These are phyloP conservation scores for Pilophorus perplexus DNA, from an alignment of 2,888 invertebrate genomes.

Conservation along the genomic window DNA sequence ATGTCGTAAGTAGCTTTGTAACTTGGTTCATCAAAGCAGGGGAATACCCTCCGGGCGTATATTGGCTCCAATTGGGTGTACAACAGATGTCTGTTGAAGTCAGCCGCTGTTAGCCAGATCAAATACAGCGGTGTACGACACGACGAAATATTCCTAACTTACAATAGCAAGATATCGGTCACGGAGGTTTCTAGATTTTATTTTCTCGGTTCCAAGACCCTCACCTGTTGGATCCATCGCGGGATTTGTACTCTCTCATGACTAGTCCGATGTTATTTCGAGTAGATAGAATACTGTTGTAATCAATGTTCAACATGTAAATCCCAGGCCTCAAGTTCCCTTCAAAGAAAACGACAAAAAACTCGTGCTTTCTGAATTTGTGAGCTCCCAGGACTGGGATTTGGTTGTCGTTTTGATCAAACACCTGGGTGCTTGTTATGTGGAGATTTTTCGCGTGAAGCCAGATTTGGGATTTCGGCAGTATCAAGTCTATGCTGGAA, in stretches of 20 bases:
- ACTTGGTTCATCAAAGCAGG: slow-evolving; percentile 31
- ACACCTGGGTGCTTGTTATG: slow-evolving; percentile 28
- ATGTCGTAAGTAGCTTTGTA: slow-evolving; percentile 36
- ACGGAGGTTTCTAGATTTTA: too few relatives aligned
- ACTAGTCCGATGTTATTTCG: background rate
- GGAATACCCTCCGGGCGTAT: slow-evolving; percentile 34
- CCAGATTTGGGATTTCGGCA: slow-evolving; percentile 19
- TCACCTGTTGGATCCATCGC: slow-evolving; percentile 3
- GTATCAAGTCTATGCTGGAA: slow-evolving; percentile 4
- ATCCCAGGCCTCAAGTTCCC: slow-evolving; percentile 17
- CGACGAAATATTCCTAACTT: background rate
- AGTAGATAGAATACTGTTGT: slow-evolving; percentile 3
- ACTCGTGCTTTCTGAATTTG: slow-evolving; percentile 19
- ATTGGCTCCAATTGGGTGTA: slow-evolving; percentile 21
- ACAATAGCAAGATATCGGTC: background rate
- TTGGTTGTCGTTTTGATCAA: slow-evolving; percentile 4
- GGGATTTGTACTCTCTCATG: background rate
- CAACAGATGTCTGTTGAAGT: slow-evolving; percentile 9
- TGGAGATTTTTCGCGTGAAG: slow-evolving; percentile 21
- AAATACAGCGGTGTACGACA: background rate
- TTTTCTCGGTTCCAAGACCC: too few relatives aligned
- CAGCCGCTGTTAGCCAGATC: too few relatives aligned
- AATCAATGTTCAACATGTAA: slow-evolving; percentile 23
- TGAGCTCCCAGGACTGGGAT: slow-evolving; percentile 16
- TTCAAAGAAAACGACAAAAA: slow-evolving; percentile 15